Evolutionary conservation across 2,888 invertebrate genomes (phyloP).

Genomic region (Agapostemon virescens): DNA sequence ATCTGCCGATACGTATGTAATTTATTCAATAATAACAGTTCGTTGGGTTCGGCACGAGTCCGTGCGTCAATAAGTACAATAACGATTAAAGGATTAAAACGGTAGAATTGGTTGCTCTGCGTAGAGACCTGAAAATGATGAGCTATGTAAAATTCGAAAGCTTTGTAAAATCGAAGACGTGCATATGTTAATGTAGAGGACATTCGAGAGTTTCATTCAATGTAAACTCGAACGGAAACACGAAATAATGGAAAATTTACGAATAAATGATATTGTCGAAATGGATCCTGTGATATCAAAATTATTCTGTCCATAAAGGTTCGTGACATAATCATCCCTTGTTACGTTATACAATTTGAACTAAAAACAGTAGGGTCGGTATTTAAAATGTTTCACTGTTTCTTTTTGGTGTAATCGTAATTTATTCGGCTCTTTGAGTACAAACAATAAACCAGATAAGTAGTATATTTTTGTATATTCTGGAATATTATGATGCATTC

Average conservation of each 20-base stretch:
- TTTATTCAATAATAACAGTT: conserved; percentile 20
- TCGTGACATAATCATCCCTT: background rate
- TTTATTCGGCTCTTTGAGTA: too few relatives aligned
- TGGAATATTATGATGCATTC: too few relatives aligned
- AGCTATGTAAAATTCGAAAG: background rate
- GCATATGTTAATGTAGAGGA: background rate
- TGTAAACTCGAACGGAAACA: background rate
- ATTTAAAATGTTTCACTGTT: too few relatives aligned
- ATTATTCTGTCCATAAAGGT: background rate
- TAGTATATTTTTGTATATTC: too few relatives aligned
- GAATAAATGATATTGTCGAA: background rate
- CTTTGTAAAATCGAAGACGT: background rate
- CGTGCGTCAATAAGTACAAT: conserved; percentile 18
- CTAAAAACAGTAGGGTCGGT: too few relatives aligned
- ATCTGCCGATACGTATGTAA: background rate
- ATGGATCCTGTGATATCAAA: background rate
- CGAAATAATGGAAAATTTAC: background rate
- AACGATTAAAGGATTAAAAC: conserved; percentile 15
- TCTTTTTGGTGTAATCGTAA: too few relatives aligned
- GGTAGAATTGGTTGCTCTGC: background rate
- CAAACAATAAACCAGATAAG: too few relatives aligned
- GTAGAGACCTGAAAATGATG: background rate
- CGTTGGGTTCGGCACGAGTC: background rate
- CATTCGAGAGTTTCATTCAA: background rate
- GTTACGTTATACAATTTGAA: background rate